Percentiles rank a stretch among this genome's conserved stretches.
phyloP scores from a whole-genome alignment of 2,113 vertebrate species.

The Dendropsophus ebraccatus region DNA sequence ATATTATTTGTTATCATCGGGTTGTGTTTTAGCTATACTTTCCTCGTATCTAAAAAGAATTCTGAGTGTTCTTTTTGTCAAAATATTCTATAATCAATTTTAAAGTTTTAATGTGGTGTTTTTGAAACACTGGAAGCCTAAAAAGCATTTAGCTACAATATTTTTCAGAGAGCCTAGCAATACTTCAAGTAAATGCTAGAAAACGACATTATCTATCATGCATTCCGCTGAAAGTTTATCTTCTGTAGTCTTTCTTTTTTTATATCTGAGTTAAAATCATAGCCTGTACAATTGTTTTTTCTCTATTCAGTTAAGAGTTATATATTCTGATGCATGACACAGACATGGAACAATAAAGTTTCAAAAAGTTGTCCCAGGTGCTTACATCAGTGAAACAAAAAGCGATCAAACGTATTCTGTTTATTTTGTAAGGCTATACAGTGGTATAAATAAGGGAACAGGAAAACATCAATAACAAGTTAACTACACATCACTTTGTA shows the following conservation, averaged over 20 bases:
- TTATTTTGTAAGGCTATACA: neutral
- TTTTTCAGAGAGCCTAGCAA: slow-evolving; percentile 38
- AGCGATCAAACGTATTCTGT: neutral
- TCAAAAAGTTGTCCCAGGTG: neutral
- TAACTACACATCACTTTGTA: neutral
- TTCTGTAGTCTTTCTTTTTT: neutral
- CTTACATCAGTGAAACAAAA: neutral
- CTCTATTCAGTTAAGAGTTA: neutral
- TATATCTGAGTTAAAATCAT: neutral
- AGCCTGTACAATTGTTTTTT: neutral
- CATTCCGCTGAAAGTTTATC: neutral
- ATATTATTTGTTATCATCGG: no score
- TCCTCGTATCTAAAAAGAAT: no score
- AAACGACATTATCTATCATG: neutral
- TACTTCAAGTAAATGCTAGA: slow-evolving; percentile 18
- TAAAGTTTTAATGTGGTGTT: slow-evolving; percentile 5
- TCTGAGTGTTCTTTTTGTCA: no score
- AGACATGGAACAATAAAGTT: neutral
- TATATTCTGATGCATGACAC: slow-evolving; percentile 7
- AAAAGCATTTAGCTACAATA: slow-evolving; percentile 29
- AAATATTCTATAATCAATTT: no score
- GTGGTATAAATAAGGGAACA: neutral
- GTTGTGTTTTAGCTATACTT: no score
- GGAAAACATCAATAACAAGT: neutral
- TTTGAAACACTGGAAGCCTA: neutral